Conservation (phyloP, 2,113 vertebrate genomes). For the Daphoenositta chrysoptera region DNA sequence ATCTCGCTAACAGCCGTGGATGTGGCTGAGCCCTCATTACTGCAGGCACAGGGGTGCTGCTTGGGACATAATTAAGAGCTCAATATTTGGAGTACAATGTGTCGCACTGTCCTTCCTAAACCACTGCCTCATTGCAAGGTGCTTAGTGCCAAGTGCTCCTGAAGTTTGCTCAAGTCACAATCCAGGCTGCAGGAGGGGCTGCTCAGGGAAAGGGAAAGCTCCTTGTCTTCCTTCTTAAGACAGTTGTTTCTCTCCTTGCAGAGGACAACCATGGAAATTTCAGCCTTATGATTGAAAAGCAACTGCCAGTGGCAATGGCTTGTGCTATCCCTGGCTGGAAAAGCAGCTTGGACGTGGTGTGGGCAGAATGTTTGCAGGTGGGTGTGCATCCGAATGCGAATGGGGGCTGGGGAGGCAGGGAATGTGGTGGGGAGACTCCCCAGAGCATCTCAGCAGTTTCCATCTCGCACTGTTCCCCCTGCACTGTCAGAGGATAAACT, state of each 20-base stretch:
- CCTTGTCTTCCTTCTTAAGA: background rate
- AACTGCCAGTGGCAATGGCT: background rate
- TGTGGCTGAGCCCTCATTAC: background rate
- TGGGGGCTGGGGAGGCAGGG: background rate
- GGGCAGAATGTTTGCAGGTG: background rate
- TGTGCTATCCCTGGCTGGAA: background rate
- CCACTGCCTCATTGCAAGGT: background rate
- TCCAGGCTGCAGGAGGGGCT: background rate
- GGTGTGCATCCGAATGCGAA: background rate
- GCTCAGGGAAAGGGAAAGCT: background rate
- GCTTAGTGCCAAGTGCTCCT: background rate
- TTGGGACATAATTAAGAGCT: background rate
- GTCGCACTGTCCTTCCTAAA: background rate
- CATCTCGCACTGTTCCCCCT: background rate
- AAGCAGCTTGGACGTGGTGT: background rate
- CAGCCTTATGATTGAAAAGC: background rate
- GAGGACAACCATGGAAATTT: background rate
- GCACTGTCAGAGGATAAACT: background rate
- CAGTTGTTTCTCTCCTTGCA: background rate
- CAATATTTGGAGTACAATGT: background rate
- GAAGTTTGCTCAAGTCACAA: background rate
- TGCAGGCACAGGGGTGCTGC: background rate
- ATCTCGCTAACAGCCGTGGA: background rate
- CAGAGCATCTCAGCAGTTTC: background rate
- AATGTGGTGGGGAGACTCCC: background rate